phyloP scores from a whole-genome alignment of 30 jellyfish, hydroid and myxozoan genomes.

The Turritopsis rubra region DNA sequence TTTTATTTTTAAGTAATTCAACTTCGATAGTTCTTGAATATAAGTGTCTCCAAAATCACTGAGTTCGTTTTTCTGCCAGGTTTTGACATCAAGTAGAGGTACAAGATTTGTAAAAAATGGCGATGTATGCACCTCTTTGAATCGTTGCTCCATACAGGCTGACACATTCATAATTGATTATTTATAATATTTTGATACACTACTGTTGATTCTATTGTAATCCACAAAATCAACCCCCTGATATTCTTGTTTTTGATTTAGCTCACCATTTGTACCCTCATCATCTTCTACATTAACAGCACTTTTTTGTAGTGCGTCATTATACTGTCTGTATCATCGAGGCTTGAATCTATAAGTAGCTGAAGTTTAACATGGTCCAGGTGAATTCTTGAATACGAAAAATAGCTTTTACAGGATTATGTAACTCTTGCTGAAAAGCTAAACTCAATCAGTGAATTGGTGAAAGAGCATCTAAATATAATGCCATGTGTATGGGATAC shows the following conservation, averaged over 20 bases:
- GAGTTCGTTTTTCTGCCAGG: neutral
- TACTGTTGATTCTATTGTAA: neutral
- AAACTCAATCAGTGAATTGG: slow-evolving; percentile 3
- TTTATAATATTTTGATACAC: neutral
- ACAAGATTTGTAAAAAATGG: neutral
- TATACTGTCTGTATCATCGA: neutral
- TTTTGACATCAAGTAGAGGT: neutral
- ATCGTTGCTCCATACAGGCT: neutral
- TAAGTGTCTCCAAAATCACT: neutral
- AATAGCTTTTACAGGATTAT: neutral
- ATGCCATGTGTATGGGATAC: slow-evolving; percentile 8
- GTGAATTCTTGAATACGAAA: neutral
- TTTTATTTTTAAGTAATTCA: neutral
- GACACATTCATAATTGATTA: neutral
- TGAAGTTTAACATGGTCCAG: neutral
- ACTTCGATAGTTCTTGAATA: neutral
- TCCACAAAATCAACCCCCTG: neutral
- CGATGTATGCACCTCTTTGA: neutral
- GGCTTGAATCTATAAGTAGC: slow-evolving; percentile 1
- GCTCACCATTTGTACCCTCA: neutral
- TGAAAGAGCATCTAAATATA: neutral
- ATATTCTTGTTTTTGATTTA: neutral
- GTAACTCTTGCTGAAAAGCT: slow-evolving; percentile 2
- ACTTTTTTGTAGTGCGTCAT: neutral
- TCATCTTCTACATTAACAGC: neutral